Conservation (phyloP, 2,888 invertebrate genomes). For the Portevinia maculata region DNA sequence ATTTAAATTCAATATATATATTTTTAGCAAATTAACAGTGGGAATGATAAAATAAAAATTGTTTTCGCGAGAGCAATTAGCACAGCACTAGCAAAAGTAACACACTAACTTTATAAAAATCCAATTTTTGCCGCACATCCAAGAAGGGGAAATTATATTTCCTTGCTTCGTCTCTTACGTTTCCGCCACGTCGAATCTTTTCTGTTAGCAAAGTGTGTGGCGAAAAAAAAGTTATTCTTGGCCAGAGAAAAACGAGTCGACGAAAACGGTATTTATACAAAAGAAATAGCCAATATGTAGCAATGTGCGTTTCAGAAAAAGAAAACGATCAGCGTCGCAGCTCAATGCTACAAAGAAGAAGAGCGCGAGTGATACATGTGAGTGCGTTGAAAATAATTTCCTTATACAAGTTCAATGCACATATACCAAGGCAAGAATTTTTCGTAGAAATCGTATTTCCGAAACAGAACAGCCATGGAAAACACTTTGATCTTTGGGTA, state of each 20-base stretch:
- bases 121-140: slow-evolving; percentile 33
- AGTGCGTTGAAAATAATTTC: slow-evolving; percentile 55
- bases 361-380: slow-evolving; percentile 9
- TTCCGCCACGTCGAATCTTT: slow-evolving; percentile 10
- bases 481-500: slow-evolving; percentile 35
- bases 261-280: slow-evolving; percentile 31
- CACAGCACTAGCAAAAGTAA: slow-evolving; percentile 71
- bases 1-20: slow-evolving; percentile 1
- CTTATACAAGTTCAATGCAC: slow-evolving; percentile 68
- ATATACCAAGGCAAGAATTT: slow-evolving; percentile 46
- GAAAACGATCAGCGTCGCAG: slow-evolving; percentile 33
- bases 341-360: slow-evolving; percentile 1
- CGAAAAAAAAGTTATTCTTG: slow-evolving; percentile 67
- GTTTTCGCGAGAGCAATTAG: slow-evolving; percentile 70
- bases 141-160: slow-evolving; percentile 42
- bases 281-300: slow-evolving; percentile 7
- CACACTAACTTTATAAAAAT: slow-evolving; percentile 58
- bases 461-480: slow-evolving; percentile 32
- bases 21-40: background rate
- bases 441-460: slow-evolving; percentile 26
- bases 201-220: slow-evolving; percentile 18
- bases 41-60: slow-evolving; percentile 2
- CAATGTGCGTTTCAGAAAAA: slow-evolving; percentile 11
- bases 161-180: slow-evolving; percentile 26
- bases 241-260: slow-evolving; percentile 64